phyloP scores from a whole-genome alignment of 2,113 vertebrate species.

The Meles meles region DNA sequence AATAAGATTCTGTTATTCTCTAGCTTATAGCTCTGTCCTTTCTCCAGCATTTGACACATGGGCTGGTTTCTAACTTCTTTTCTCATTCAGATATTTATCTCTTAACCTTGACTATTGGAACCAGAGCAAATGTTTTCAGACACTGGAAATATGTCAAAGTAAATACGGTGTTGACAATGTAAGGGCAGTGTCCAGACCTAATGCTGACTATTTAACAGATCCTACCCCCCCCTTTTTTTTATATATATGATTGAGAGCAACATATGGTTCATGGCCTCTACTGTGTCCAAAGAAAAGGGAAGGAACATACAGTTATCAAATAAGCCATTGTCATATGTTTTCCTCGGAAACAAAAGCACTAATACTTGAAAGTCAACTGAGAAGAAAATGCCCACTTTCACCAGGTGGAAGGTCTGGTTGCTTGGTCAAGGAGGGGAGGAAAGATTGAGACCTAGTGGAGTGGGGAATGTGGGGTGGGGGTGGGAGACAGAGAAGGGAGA shows the following conservation, averaged over 20 bases:
- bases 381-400: neutral
- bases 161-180: neutral
- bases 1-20: neutral
- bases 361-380: neutral
- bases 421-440: neutral
- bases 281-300: neutral
- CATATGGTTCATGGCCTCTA: neutral
- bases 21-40: neutral
- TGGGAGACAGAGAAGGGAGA: neutral
- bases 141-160: conserved; percentile 11
- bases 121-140: conserved; percentile 31
- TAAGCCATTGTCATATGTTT: neutral
- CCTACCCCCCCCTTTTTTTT: neutral
- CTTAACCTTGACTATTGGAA: conserved; percentile 52
- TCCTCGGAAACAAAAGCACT: neutral
- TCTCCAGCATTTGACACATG: neutral
- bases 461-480: neutral
- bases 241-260: neutral
- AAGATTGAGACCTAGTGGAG: neutral
- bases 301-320: neutral
- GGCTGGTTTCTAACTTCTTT: neutral
- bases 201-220: neutral
- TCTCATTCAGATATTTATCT: conserved; percentile 12
- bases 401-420: neutral
- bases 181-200: neutral